These are phyloP conservation scores for Boloria selene DNA, from an alignment of 2,888 invertebrate species.

Conservation along the genomic window DNA sequence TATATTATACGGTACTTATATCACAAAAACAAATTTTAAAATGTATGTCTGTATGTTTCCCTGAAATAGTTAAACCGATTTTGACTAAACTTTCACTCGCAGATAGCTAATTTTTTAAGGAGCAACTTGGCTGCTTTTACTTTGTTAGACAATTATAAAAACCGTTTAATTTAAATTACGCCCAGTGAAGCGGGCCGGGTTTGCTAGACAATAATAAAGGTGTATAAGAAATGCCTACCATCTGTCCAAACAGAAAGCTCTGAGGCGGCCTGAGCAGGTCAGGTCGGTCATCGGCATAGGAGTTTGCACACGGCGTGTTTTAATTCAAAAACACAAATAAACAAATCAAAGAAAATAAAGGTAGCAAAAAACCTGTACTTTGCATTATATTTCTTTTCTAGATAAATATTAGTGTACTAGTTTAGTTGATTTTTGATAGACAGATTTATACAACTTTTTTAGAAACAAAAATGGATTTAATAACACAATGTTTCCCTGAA, in stretches of 20 bases:
- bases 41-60: neutral
- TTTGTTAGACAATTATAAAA: too few relatives aligned
- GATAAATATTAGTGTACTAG: constrained; percentile 16
- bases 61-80: neutral
- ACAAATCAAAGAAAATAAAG: neutral
- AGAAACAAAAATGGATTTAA: neutral
- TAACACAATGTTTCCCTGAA: too few relatives aligned
- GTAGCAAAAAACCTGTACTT: too few relatives aligned
- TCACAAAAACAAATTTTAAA: too few relatives aligned
- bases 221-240: constrained; percentile 7
- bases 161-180: too few relatives aligned
- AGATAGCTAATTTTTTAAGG: too few relatives aligned
- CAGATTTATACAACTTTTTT: too few relatives aligned
- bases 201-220: neutral
- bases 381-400: neutral
- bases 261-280: neutral
- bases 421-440: neutral
- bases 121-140: too few relatives aligned
- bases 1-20: too few relatives aligned
- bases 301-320: constrained; percentile 12
- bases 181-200: too few relatives aligned
- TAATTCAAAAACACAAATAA: constrained; percentile 8
- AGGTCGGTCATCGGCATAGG: constrained; percentile 10
- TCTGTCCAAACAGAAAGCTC: constrained; percentile 25
- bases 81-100: too few relatives aligned